Conservation (phyloP, 2,797 vertebrate species). For the Falco cherrug region DNA sequence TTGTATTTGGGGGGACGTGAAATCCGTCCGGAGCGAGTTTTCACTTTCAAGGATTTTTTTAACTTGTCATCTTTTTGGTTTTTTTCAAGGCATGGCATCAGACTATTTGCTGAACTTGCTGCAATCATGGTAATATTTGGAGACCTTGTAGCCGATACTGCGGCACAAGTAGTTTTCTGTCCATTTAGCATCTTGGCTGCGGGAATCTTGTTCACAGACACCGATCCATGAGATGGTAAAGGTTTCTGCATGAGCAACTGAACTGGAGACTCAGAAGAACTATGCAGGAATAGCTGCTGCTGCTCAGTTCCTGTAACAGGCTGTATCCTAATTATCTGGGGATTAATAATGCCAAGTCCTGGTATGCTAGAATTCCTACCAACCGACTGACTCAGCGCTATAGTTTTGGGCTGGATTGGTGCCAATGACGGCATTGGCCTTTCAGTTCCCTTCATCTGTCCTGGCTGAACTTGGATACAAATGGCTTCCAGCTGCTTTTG, state of each 20-base stretch:
- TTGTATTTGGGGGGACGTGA: conserved; percentile 95
- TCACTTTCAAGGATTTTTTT: conserved; percentile 87
- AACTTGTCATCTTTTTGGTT: conserved; percentile 76
- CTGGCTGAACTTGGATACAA: conserved; percentile 85
- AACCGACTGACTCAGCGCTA: conserved; percentile 62
- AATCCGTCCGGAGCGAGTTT: conserved; percentile 92
- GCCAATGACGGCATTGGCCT: conserved; percentile 63
- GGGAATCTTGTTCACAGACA: conserved; percentile 70
- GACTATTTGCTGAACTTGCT: conserved; percentile 3
- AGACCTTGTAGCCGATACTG: neutral
- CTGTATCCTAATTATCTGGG: conserved; percentile 86
- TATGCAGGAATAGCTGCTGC: conserved; percentile 81
- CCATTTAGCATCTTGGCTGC: neutral
- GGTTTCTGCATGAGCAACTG: conserved; percentile 82
- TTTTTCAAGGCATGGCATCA: conserved; percentile 35
- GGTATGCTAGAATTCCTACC: conserved; percentile 58
- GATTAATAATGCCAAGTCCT: conserved; percentile 74
- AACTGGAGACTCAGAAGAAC: conserved; percentile 78
- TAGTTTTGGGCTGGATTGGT: conserved; percentile 71
- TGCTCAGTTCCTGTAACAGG: conserved; percentile 78
- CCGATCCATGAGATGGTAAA: conserved; percentile 71
- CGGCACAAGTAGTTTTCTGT: neutral
- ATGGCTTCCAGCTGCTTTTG: conserved; percentile 84
- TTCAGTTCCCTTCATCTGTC: conserved; percentile 76
- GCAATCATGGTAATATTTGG: neutral